These are phyloP conservation scores for Meiosimyza decipiens DNA, from an alignment of 2,888 invertebrate genomes.

Conservation along the genomic window DNA sequence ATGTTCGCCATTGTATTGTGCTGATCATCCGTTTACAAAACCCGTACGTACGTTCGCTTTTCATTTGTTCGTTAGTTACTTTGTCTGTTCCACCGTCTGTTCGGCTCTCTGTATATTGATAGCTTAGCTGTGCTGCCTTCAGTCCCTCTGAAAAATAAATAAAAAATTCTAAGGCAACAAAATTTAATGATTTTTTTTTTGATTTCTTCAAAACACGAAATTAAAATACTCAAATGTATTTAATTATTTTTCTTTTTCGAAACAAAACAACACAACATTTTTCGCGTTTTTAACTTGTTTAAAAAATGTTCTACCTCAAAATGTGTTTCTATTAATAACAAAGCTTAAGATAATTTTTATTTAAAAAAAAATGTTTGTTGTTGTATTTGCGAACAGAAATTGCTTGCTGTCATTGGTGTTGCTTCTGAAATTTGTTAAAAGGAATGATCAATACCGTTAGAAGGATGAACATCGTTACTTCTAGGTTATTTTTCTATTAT, in stretches of 20 bases:
- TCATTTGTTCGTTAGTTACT: no score
- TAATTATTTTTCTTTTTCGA: conserved; percentile 49
- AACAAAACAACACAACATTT: conserved; percentile 54
- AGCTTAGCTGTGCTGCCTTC: no score
- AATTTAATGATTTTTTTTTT: conserved; percentile 9
- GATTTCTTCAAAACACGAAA: background rate
- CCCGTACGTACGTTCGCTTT: no score
- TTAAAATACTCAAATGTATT: conserved; percentile 6
- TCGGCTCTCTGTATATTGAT: no score
- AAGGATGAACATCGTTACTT: background rate
- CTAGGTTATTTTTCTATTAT: background rate
- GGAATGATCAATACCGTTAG: conserved; percentile 19
- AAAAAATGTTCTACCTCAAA: conserved; percentile 45
- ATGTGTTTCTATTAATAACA: conserved; percentile 61
- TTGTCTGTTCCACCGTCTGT: no score
- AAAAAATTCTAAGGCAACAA: background rate
- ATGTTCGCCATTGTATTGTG: no score
- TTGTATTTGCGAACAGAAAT: conserved; percentile 11
- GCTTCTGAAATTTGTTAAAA: conserved; percentile 27
- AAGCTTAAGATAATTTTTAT: conserved; percentile 53
- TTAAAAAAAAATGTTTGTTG: conserved; percentile 33
- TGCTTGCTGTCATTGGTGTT: background rate
- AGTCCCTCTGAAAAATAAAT: no score
- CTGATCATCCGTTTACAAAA: no score
- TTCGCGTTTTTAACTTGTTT: conserved; percentile 37